Evolutionary conservation across 2,888 invertebrate species (phyloP), one percentile per base, ranked within the genome.

Genomic region (Leptopilina syphax): DNA sequence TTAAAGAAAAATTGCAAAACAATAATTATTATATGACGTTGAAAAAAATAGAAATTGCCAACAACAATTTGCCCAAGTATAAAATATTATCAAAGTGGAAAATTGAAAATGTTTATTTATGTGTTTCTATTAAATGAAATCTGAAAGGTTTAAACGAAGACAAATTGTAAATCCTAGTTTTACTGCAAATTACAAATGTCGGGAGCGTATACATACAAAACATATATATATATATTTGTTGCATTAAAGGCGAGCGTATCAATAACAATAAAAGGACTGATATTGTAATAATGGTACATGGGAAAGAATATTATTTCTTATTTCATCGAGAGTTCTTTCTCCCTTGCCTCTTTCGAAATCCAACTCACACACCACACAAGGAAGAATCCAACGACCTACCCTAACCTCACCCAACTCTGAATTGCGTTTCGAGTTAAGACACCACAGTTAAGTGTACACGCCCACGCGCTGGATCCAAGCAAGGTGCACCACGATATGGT

Each of bases 271-370:
- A 70, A 27, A 70, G 50, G 34, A 70, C 54, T 70, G 70, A 70
- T 70, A 70, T 57, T 70, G 70, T 70, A 70, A 70, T 70, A 70
- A 70, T 70, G 34, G 70, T 70, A 57, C 70, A 70, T 70, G 70
- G 70, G 70, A 70, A 70, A 70, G 70, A 70, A 70, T 70, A 70
- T 70, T 70, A 70, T 70, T 70, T 70, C 70, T 70, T 70, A 70
- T 70, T 70, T 70, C 70, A 27, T n/a, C 34, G 54, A 54, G 54
- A 50, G 34, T 24, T 70, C n/a, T 44, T 13, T 47, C 50, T 66
- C 41, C 41, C 70, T 18, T 44, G 47, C n/a, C 18, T 67, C 41
- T 70, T 70, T 50, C 70, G 70, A 70, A 70, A 70, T 50, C 7
- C 70, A 70, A 24, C 70, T 70, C 70, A 70, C 44, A 67, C 18